These are phyloP conservation scores for Halocynthia roretzi DNA, from an alignment of 23 tunicate genomes.

Conservation along the genomic window DNA sequence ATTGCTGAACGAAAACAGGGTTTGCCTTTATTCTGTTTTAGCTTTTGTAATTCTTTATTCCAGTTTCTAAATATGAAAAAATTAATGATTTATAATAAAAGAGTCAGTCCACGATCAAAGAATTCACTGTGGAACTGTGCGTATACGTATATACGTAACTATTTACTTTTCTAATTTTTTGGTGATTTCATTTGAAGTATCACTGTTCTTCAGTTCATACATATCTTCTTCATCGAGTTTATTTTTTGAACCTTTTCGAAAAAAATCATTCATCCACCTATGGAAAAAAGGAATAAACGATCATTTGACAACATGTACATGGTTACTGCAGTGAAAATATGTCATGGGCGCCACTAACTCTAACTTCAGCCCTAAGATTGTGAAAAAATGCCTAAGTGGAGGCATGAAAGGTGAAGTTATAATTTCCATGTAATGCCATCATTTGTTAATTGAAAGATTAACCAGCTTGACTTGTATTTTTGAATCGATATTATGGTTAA, in stretches of 20 bases:
- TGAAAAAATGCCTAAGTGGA: too few relatives aligned
- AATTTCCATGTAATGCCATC: too few relatives aligned
- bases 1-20: too few relatives aligned
- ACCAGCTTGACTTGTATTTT: too few relatives aligned
- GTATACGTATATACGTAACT: not conserved
- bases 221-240: slow-evolving; percentile 41
- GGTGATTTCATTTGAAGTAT: slow-evolving; percentile 27
- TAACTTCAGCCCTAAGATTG: too few relatives aligned
- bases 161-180: slow-evolving; percentile 35
- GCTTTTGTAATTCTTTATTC: not conserved
- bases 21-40: not conserved
- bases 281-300: not conserved
- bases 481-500: too few relatives aligned
- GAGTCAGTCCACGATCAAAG: not conserved
- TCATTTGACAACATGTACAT: too few relatives aligned
- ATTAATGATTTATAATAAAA: too few relatives aligned
- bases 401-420: too few relatives aligned
- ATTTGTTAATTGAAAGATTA: too few relatives aligned
- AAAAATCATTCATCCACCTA: slow-evolving; percentile 78
- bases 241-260: slow-evolving; percentile 31
- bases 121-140: not conserved
- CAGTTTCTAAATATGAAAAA: not conserved
- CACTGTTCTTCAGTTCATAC: slow-evolving; percentile 21
- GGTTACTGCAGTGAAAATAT: too few relatives aligned
- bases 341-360: too few relatives aligned